Conservation (phyloP, 2,113 vertebrate species). For the Sorex fumeus region DNA sequence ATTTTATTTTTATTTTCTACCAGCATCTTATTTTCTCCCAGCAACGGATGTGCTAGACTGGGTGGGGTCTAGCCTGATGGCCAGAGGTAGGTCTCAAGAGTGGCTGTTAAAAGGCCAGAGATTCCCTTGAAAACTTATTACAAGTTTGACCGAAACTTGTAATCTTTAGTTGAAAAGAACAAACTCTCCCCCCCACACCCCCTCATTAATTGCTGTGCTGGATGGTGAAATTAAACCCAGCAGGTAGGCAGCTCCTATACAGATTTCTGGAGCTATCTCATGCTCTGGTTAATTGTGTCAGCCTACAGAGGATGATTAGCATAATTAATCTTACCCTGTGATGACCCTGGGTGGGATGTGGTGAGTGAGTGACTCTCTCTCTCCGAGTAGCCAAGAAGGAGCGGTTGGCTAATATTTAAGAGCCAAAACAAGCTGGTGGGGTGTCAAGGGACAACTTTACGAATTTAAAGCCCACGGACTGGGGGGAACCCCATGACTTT, state of each 20-base stretch:
- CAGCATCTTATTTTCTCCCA: background rate
- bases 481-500: background rate
- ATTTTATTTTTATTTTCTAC: no score
- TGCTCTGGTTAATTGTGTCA: conserved; percentile 85
- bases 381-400: conserved; percentile 16
- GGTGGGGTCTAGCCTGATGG: background rate
- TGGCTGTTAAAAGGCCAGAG: background rate
- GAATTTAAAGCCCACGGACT: background rate
- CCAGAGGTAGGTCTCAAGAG: background rate
- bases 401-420: background rate
- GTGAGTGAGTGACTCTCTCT: conserved; percentile 46
- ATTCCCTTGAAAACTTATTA: background rate
- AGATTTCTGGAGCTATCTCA: conserved; percentile 78
- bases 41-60: background rate
- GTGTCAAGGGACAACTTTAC: background rate
- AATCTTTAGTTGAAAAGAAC: conserved; percentile 55
- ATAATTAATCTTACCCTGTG: conserved; percentile 87
- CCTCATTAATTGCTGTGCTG: conserved; percentile 73
- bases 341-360: conserved; percentile 83
- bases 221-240: conserved; percentile 84
- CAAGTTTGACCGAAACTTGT: background rate
- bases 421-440: background rate
- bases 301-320: conserved; percentile 83
- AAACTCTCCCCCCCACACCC: background rate
- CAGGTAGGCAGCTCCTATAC: conserved; percentile 75